Evolutionary conservation across 2,888 invertebrate species (phyloP), one percentile per base, ranked within the genome.

Genomic region (Caradrina clavipalpis): DNA sequence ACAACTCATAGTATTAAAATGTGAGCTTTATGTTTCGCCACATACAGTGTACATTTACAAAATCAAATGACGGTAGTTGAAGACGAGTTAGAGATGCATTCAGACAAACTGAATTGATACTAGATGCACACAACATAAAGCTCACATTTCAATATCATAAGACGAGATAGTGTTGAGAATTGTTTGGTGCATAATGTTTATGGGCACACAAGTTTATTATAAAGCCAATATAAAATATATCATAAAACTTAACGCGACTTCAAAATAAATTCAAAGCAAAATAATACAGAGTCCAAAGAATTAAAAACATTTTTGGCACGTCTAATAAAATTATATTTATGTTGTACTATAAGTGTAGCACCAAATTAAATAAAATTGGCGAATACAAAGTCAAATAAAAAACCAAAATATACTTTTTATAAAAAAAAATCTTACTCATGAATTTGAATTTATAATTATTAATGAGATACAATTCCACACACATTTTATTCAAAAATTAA

Each of bases 181-280:
- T 17, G 45, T 45, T 45, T 4, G 45, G 17, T 45, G 17, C 19
- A 49, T n/a, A 49, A 49, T 10, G n/a, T 49, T 4, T 5, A 47
- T 21, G 1, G 6, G 8, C 11, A 31, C 42, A 42, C 45, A 45
- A 15, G 6, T 45, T 45, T 45, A 11, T 2, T 5, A 15, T 1
- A 15, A 45, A 17, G 17, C 15, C 11, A 42, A 15, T 17, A 31
- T 69, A 69, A 69, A 76, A 72, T 50, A 39, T 55, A 26, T 45
- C 35, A 45, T 26, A 45, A 69, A 60, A 70, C 45, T 5, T 69
- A 76, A 73, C 54, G 13, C 19, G 10, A 21, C 10, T 2, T 42
- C 11, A 31, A 39, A 76, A 58, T 58, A 59, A 55, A 59, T 49
- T 72, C 31, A 17, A 59, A 45, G 8, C 17, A 51, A 76, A 69